Evolutionary conservation across 37 sponge, comb jelly and placozoan species (phyloP).

Genomic region (Ianthella basta): DNA sequence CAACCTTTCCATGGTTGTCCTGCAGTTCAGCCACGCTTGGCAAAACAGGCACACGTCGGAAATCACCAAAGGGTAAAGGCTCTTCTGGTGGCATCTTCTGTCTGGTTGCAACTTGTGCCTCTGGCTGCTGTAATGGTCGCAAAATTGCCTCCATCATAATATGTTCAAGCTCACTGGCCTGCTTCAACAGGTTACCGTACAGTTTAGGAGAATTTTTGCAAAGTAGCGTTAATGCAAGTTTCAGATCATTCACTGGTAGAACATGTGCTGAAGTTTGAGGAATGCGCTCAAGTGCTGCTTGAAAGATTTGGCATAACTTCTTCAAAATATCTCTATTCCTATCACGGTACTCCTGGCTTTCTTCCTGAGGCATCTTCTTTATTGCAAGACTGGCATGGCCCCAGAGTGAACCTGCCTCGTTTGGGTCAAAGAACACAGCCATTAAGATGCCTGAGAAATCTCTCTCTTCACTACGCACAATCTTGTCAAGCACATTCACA

Average conservation of each 20-base stretch:
- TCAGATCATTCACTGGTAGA: not conserved
- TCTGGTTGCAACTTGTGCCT: too few species aligned
- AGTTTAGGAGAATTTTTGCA: not conserved
- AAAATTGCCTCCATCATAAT: too few species aligned
- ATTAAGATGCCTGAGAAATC: not conserved
- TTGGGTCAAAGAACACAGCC: constrained; percentile 23
- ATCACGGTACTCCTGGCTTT: not conserved
- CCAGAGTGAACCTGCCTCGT: not conserved
- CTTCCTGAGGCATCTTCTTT: constrained; percentile 24
- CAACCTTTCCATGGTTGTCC: not conserved
- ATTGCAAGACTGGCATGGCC: not conserved
- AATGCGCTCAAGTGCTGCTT: not conserved
- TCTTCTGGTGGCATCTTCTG: too few species aligned
- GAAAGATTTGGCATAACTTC: not conserved
- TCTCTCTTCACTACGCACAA: not conserved
- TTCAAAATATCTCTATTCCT: constrained; percentile 17
- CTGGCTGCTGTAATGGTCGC: too few species aligned
- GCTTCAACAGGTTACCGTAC: not conserved
- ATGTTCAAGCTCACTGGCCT: not conserved
- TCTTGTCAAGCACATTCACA: not conserved
- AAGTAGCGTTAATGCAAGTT: not conserved
- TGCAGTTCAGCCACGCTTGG: constrained; percentile 45
- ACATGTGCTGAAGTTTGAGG: constrained; percentile 10
- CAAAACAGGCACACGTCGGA: constrained; percentile 31
- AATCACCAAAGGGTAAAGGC: constrained; percentile 23